phyloP scores from a whole-genome alignment of 2,888 invertebrate species.

The Drosophila algonquin region DNA sequence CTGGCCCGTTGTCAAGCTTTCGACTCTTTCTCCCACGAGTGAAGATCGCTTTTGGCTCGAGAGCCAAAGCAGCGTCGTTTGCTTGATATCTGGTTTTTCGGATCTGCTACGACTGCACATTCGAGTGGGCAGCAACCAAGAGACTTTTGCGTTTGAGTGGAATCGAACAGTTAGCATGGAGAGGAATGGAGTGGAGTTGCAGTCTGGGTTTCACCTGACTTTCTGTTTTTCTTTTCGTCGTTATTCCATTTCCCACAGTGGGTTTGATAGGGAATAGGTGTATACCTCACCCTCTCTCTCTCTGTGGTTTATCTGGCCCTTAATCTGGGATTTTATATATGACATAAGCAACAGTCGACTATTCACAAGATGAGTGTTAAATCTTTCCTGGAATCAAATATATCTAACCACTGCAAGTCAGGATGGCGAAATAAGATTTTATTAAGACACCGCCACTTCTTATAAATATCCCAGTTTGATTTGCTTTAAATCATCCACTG shows the following conservation, averaged over 20 bases:
- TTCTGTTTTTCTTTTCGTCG: constrained; percentile 41
- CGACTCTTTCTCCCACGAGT: constrained; percentile 39
- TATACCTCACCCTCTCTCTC: constrained; percentile 10
- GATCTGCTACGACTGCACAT: constrained; percentile 53
- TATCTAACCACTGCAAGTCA: neutral
- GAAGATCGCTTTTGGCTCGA: constrained; percentile 60
- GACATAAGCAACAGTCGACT: neutral
- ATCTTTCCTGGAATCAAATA: no score
- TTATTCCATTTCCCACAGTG: constrained; percentile 31
- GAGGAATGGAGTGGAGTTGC: constrained; percentile 10
- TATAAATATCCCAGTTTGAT: neutral
- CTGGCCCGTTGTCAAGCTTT: constrained; percentile 42
- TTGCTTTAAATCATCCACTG: neutral
- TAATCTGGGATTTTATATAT: constrained; percentile 14
- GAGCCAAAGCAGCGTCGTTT: constrained; percentile 12
- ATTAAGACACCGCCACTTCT: neutral
- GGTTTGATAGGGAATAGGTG: constrained; percentile 4
- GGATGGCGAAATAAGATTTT: neutral
- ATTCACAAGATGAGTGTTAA: no score
- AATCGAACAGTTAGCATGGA: constrained; percentile 16
- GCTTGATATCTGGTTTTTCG: constrained; percentile 58
- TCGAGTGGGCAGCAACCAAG: constrained; percentile 41
- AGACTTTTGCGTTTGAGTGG: constrained; percentile 53
- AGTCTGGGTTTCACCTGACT: constrained; percentile 64
- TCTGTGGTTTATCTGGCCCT: constrained; percentile 20